phyloP scores from a whole-genome alignment of 2,797 vertebrate species.

The Cacajao melanocephalus region DNA sequence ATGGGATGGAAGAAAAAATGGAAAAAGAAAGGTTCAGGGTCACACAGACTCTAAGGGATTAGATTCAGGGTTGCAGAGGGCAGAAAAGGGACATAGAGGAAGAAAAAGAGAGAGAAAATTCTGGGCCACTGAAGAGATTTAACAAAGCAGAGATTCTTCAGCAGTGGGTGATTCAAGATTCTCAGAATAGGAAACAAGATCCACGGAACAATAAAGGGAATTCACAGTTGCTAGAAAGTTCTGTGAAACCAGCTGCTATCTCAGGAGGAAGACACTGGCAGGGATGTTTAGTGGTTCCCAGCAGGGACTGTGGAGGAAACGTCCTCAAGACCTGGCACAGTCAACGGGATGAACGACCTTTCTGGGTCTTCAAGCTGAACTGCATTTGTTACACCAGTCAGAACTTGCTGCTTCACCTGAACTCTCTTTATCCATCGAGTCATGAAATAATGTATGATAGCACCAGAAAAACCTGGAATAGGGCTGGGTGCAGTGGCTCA shows the following conservation, averaged over 20 bases:
- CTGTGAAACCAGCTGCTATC: not conserved
- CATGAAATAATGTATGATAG: not conserved
- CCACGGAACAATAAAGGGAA: not conserved
- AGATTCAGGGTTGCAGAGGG: not conserved
- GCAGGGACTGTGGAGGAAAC: not conserved
- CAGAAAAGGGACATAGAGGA: not conserved
- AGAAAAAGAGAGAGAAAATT: not conserved
- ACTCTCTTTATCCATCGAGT: not conserved
- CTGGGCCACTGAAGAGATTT: not conserved
- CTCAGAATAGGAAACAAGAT: constrained; percentile 12
- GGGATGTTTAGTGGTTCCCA: not conserved
- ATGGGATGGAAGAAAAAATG: not conserved
- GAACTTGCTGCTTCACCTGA: not conserved
- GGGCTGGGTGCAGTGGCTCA: not conserved
- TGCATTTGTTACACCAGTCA: not conserved
- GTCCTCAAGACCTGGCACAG: not conserved
- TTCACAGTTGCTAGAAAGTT: not conserved
- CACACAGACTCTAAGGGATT: not conserved
- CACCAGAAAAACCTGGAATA: not conserved
- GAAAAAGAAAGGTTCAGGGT: not conserved
- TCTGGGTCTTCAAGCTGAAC: not conserved
- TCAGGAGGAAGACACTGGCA: not conserved
- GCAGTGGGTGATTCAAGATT: constrained; percentile 4
- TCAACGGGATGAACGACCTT: not conserved
- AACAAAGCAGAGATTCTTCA: not conserved